Percentiles rank a stretch among this genome's conserved stretches.
Conservation (phyloP, 2,113 vertebrate genomes). For the Strix uralensis region DNA sequence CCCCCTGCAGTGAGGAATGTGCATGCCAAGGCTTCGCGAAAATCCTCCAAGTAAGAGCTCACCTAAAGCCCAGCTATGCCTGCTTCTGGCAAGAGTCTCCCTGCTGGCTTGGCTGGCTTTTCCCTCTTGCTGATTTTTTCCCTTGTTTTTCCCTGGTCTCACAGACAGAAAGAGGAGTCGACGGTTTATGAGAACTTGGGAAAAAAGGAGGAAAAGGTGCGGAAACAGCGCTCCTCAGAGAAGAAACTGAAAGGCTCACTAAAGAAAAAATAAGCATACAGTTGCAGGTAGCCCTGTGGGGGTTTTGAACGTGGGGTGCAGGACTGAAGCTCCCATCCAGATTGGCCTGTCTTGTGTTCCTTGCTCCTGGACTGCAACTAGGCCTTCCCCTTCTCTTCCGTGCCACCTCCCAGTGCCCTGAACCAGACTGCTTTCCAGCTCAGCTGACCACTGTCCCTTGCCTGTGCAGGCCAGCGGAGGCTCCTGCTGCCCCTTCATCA, state of each 20-base stretch:
- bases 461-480: background rate
- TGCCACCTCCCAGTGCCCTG: background rate
- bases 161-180: slow-evolving; percentile 83
- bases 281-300: background rate
- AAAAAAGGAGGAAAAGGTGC: slow-evolving; percentile 84
- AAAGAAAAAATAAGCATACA: slow-evolving; percentile 79
- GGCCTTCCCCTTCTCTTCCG: background rate
- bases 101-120: background rate
- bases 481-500: background rate
- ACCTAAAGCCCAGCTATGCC: background rate
- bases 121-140: background rate
- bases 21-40: slow-evolving; percentile 78
- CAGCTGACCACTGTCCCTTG: background rate
- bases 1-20: slow-evolving; percentile 72
- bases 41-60: slow-evolving; percentile 86
- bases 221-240: slow-evolving; percentile 82
- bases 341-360: background rate
- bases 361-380: background rate
- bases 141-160: background rate
- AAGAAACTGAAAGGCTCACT: slow-evolving; percentile 84
- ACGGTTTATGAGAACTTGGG: slow-evolving; percentile 86
- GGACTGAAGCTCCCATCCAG: background rate
- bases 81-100: background rate
- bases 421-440: background rate
- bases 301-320: background rate